Percentiles rank a stretch among this genome's conserved stretches.
These are phyloP conservation scores for Clupea harengus DNA, from an alignment of 2,113 vertebrate genomes.

Conservation along the genomic window DNA sequence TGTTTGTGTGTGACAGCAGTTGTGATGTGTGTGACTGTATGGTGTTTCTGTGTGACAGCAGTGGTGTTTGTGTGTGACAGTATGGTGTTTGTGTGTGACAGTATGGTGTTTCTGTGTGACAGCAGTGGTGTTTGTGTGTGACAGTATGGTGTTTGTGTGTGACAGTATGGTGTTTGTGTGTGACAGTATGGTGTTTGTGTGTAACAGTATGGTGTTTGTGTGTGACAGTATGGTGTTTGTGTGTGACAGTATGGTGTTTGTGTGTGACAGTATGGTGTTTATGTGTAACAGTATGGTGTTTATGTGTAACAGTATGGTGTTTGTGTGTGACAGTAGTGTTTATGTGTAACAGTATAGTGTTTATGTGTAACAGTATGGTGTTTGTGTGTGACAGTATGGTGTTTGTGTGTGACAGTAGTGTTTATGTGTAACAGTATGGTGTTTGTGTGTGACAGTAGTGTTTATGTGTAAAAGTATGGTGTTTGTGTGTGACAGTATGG, in stretches of 20 bases:
- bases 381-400: background rate
- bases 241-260: background rate
- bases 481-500: background rate
- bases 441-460: background rate
- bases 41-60: background rate
- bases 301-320: too few relatives aligned
- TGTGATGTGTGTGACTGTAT: too few relatives aligned
- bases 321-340: background rate
- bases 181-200: background rate
- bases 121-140: too few relatives aligned
- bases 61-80: too few relatives aligned
- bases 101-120: background rate
- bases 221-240: constrained; percentile 13
- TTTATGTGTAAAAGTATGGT: too few relatives aligned
- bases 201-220: background rate
- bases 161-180: background rate
- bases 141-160: too few relatives aligned
- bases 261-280: background rate
- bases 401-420: too few relatives aligned
- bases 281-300: background rate
- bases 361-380: too few relatives aligned
- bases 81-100: background rate
- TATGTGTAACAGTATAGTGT: background rate
- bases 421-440: too few relatives aligned
- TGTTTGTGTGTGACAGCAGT: background rate